These are phyloP conservation scores for Anastatus disparis DNA, from an alignment of 1,140 invertebrate genomes.

Conservation along the genomic window DNA sequence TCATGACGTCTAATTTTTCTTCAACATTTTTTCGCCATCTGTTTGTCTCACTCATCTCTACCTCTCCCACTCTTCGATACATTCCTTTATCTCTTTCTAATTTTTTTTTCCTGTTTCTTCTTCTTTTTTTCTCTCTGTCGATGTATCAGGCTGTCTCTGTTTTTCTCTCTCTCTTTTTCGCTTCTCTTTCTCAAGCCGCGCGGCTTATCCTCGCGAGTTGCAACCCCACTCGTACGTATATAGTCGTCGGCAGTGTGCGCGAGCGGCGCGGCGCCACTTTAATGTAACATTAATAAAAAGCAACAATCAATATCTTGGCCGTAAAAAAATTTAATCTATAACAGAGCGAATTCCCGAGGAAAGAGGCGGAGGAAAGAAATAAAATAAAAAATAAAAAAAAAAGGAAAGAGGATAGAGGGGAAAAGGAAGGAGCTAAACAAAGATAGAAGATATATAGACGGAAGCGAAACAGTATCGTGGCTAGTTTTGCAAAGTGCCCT, in stretches of 20 bases:
- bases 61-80: constrained; percentile 44
- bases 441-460: not conserved
- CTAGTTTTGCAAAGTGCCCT: not conserved
- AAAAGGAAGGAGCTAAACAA: not conserved
- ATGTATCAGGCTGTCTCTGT: not conserved
- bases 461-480: constrained; percentile 14
- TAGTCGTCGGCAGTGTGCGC: constrained; percentile 30
- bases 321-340: constrained; percentile 67
- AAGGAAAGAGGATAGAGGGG: not conserved
- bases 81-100: too few relatives aligned
- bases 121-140: constrained; percentile 18
- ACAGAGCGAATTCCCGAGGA: constrained; percentile 59
- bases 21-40: constrained; percentile 31
- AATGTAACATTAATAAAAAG: constrained; percentile 68
- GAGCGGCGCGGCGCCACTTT: constrained; percentile 56
- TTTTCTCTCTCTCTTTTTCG: constrained; percentile 27
- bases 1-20: constrained; percentile 29
- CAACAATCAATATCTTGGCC: constrained; percentile 67
- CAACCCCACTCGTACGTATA: constrained; percentile 41
- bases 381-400: not conserved
- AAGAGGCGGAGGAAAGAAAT: constrained; percentile 23
- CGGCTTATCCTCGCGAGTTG: constrained; percentile 22
- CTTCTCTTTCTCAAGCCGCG: constrained; percentile 5
- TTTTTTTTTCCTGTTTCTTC: constrained; percentile 22
- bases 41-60: constrained; percentile 36